Evolutionary conservation across 2,888 invertebrate species (phyloP).

Genomic region (Tenthredo distinguenda): DNA sequence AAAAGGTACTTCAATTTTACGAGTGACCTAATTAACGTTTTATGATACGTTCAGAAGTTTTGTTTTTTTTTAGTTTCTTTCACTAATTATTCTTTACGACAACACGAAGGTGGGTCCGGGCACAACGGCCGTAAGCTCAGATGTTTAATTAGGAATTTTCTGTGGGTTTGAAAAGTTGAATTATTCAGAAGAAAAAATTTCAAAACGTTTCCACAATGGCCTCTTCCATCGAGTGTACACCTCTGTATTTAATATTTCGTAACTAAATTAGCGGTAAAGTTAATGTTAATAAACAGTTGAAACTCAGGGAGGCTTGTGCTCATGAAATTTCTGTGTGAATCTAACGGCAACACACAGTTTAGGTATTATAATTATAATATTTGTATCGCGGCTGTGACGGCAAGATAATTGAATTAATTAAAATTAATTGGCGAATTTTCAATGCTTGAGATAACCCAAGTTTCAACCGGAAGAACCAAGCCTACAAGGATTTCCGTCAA

Average conservation of each 20-base stretch:
- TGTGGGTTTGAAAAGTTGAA: background rate
- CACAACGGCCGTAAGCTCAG: background rate
- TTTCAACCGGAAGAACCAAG: slow-evolving; percentile 4
- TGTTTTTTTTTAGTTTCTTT: background rate
- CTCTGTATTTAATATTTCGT: background rate
- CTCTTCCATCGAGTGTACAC: background rate
- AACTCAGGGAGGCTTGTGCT: background rate
- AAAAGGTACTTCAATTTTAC: slow-evolving; percentile 3
- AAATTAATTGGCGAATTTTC: slow-evolving; percentile 19
- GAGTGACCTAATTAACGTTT: slow-evolving; percentile 25
- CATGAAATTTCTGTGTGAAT: background rate
- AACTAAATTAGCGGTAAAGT: background rate
- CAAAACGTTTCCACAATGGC: background rate
- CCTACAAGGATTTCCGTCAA: background rate
- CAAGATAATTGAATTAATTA: slow-evolving; percentile 13
- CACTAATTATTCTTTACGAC: slow-evolving; percentile 12
- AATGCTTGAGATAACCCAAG: background rate
- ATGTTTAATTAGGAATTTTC: slow-evolving; percentile 1
- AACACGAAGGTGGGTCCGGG: background rate
- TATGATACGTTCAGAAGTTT: background rate
- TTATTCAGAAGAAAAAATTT: background rate
- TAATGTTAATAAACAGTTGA: background rate
- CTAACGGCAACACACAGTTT: background rate
- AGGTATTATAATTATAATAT: slow-evolving; percentile 1
- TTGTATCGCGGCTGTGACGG: background rate